Percentiles rank a stretch among this genome's conserved stretches.
Evolutionary conservation across 2,113 vertebrate genomes (phyloP).

Genomic region (Peromyscus californicus): DNA sequence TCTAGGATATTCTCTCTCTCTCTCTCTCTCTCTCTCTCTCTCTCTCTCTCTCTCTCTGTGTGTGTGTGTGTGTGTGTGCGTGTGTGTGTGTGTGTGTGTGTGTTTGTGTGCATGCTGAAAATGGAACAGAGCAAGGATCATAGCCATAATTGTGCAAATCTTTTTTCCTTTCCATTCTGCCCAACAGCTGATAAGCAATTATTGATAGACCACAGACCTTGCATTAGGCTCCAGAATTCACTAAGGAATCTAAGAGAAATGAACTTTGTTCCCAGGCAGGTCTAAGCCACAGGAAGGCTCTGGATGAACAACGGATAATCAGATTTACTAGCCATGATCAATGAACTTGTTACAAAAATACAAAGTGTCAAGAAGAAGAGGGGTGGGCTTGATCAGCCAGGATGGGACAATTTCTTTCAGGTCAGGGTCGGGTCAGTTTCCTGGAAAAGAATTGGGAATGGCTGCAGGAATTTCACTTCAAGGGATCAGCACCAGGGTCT

Average conservation of each 20-base stretch:
- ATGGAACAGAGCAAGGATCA: neutral
- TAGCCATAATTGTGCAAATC: neutral
- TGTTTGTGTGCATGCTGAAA: neutral
- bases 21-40: neutral
- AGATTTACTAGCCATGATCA: neutral
- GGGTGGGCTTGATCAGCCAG: neutral
- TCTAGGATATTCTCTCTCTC: neutral
- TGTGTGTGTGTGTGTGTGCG: neutral
- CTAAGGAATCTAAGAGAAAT: neutral
- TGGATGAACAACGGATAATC: neutral
- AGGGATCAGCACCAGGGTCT: neutral
- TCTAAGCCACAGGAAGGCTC: accelerated
- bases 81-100: too few species aligned
- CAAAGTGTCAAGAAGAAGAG: neutral
- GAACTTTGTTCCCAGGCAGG: neutral
- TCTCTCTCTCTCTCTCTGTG: neutral
- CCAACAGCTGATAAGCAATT: accelerated
- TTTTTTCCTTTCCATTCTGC: neutral
- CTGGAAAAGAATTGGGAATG: neutral
- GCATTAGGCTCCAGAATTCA: neutral
- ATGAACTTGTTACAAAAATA: neutral
- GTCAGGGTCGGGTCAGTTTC: neutral
- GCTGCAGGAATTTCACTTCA: neutral
- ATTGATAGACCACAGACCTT: too few species aligned
- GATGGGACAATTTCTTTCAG: too few species aligned